These are phyloP conservation scores for Drosophila sp. DNA, from an alignment of 1,140 invertebrate genomes.

Conservation along the genomic window DNA sequence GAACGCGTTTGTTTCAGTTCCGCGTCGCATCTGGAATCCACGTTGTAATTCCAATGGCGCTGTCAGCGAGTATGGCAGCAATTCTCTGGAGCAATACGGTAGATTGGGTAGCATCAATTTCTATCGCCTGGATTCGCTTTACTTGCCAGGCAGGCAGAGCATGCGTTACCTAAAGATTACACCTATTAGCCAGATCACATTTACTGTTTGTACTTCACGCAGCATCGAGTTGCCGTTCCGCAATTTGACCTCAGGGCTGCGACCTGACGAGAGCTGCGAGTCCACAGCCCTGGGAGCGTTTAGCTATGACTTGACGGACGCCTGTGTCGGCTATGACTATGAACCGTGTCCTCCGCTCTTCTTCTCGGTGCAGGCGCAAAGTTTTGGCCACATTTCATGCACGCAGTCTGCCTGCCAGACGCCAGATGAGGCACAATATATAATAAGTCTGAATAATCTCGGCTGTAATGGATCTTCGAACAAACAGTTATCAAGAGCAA, in stretches of 20 bases:
- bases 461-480: conserved; percentile 86
- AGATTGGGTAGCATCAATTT: conserved; percentile 87
- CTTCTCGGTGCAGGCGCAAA: conserved; percentile 86
- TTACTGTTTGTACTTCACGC: conserved; percentile 87
- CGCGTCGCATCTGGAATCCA: conserved; percentile 87
- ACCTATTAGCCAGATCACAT: conserved; percentile 76
- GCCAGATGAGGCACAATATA: conserved; percentile 87
- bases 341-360: conserved; percentile 87
- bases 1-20: conserved; percentile 85
- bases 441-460: conserved; percentile 87
- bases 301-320: conserved; percentile 84
- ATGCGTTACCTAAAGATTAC: conserved; percentile 86
- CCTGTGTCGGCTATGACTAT: conserved; percentile 85
- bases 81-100: conserved; percentile 85
- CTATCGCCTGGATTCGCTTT: conserved; percentile 89
- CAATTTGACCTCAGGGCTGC: conserved; percentile 34
- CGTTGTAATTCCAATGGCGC: conserved; percentile 86
- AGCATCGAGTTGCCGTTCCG: conserved; percentile 79
- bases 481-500: not conserved
- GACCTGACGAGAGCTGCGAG: conserved; percentile 59
- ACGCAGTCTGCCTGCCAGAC: conserved; percentile 86
- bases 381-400: conserved; percentile 73
- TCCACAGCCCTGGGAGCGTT: conserved; percentile 66
- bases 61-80: conserved; percentile 61
- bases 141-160: conserved; percentile 86